Base-by-base conservation (phyloP, 2,113 vertebrate species). In the Trichomycterus rosablanca region DNA sequence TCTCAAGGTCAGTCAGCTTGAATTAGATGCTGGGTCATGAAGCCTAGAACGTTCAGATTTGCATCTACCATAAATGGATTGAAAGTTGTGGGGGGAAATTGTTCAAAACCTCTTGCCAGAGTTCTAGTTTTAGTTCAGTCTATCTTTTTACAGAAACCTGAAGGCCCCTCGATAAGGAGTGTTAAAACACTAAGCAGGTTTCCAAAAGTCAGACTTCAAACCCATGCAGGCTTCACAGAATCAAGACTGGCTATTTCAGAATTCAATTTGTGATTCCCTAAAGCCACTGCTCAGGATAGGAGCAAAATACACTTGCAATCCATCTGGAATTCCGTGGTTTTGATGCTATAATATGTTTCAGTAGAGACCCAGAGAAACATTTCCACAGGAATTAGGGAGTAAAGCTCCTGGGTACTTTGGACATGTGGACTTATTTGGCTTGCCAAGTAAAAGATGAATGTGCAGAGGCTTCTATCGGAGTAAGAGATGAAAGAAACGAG, bases 251-350 rank as follows among this genome's bases (percentile, higher is more conserved):
- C 60, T 62, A 55, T 52, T 60, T 64, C 66, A 59, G 61, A 74
- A 51, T 6, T 40, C 68, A 69, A 65, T 73, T 45, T 16, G 55
- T n/a, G 51, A 48, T 53, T 76, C 65, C 76, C 51, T 63, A 73
- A 26, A 37, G 39, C 34, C 58, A 60, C 67, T 59, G 64, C 46
- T 66, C 39, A 20, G 16, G n/a, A 52, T 51, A 49, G 66, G 69
- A 49, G 62, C 69, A 73, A 70, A 68, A 63, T 51, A 43, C 56
- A 70, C 65, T 42, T 57, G 45, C 39, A 50, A 42, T 56, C 45
- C 8, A 54, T 76, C 59, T 77, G 70, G 70, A 83, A 81, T 83
- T 71, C 63, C 68, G 57, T 61, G 74, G 66, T 72, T 78, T 57
- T 67, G 58, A 63, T 59, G 59, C 22, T 40, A 37, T 34, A 32